Evolutionary conservation across 1,140 invertebrate species (phyloP).

Genomic region (Neocloeon triangulifer): DNA sequence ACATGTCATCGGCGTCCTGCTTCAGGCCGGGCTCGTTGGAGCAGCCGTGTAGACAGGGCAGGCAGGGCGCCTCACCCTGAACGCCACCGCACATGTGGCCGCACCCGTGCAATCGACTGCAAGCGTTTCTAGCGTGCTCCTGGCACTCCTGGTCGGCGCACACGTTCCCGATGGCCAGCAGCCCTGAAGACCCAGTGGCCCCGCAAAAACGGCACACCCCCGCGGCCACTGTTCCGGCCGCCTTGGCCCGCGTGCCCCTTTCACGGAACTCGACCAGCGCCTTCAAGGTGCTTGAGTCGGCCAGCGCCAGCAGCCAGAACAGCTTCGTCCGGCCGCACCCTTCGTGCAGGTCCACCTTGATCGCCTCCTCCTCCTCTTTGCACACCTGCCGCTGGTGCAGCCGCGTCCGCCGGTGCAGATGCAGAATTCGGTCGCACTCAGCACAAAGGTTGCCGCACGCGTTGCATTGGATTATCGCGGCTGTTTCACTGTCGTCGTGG

Average conservation of each 20-base stretch:
- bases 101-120: conserved; percentile 58
- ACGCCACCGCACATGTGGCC: conserved; percentile 88
- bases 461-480: conserved; percentile 80
- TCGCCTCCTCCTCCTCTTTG: conserved; percentile 87
- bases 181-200: conserved; percentile 44
- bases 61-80: conserved; percentile 51
- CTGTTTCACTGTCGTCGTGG: conserved; percentile 89
- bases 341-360: conserved; percentile 84
- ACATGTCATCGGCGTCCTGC: conserved; percentile 97
- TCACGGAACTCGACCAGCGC: conserved; percentile 84
- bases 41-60: conserved; percentile 55
- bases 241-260: conserved; percentile 22
- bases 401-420: conserved; percentile 71
- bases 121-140: conserved; percentile 67
- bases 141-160: conserved; percentile 86
- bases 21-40: conserved; percentile 26
- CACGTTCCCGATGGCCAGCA: conserved; percentile 77
- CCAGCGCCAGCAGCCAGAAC: conserved; percentile 81
- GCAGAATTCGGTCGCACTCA: conserved; percentile 87
- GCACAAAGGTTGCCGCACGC: conserved; percentile 80
- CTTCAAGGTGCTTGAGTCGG: conserved; percentile 80
- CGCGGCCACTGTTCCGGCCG: conserved; percentile 19
- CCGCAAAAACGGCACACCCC: conserved; percentile 69
- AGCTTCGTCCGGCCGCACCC: conserved; percentile 87
- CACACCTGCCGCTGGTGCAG: conserved; percentile 77